Base-by-base conservation (phyloP, 2,888 invertebrate genomes). In the Melanargia galathea region DNA sequence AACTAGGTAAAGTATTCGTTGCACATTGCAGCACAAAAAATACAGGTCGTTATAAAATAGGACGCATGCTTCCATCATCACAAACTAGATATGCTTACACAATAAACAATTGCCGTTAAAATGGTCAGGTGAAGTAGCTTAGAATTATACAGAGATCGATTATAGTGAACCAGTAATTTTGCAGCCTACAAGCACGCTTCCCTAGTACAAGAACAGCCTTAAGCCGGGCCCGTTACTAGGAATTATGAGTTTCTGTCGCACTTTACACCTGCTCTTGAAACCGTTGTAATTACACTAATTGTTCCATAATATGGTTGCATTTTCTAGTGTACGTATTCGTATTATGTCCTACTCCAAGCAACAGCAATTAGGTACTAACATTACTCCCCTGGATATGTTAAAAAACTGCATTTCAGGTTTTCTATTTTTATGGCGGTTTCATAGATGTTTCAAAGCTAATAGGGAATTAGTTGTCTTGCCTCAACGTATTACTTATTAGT, bases 211-310 rank as follows among this genome's bases (percentile, higher is more conserved):
- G 82, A 79, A 83, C 79, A 78, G 86, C 87, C 87, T 81, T 81
- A 82, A 88, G 88, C 84, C 80, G 79, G 81, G 83, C 80, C 88
- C 84, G 87, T 87, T 88, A 83, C 85, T 81, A 86, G 82, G 83
- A 84, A 89, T 89, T 87, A 87, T 87, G 84, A 87, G 79, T 82
- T 70, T 78, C 74, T 75, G 78, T 80, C 78, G 79, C 77, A 77
- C 76, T 77, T 78, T 84, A 81, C 90, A 90, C 90, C 90, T 90
- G 90, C 89, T 79, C 74, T 76, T 80, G 75, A 82, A 87, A 87
- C 87, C 82, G 87, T 88, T 86, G 79, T 86, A 87, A 87, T 87
- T 87, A 83, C 83, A 70, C 78, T 88, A 89, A 89, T 90, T 88
- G 84, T 86, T 78, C 72, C 60, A 62, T 67, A 65, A 72, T 69